Percentiles rank a stretch among this genome's conserved stretches.
These are phyloP conservation scores for Pteromalus puparum DNA, from an alignment of 1,140 invertebrate genomes.

Conservation along the genomic window DNA sequence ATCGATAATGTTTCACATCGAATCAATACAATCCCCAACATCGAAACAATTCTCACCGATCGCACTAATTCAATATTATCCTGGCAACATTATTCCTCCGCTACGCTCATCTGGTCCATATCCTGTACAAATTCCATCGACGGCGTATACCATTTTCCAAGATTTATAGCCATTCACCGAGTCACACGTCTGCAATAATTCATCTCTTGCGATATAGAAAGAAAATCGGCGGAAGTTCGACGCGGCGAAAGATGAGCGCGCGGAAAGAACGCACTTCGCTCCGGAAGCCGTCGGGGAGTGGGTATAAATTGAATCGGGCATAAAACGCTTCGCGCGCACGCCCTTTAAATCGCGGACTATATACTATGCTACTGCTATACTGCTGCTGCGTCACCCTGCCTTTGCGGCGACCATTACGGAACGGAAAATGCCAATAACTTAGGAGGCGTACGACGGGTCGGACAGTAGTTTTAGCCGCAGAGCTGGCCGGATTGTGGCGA, in stretches of 20 bases:
- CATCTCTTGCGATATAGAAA: neutral
- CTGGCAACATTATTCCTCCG: neutral
- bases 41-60: too few relatives aligned
- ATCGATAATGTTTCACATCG: too few relatives aligned
- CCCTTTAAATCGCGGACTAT: conserved; percentile 69
- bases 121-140: conserved; percentile 9
- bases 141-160: neutral
- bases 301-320: conserved; percentile 73
- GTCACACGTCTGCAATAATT: neutral
- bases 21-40: too few relatives aligned
- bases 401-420: conserved; percentile 63
- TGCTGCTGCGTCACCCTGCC: conserved; percentile 50
- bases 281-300: conserved; percentile 60
- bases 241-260: neutral
- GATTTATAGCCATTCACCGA: neutral
- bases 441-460: conserved; percentile 35
- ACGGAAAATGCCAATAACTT: conserved; percentile 73
- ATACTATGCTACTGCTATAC: neutral
- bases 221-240: conserved; percentile 1
- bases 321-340: conserved; percentile 72
- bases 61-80: neutral
- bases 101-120: neutral
- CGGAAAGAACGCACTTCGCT: conserved; percentile 54
- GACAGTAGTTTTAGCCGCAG: conserved; percentile 6
- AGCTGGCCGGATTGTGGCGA: neutral